phyloP scores from a whole-genome alignment of 2,888 invertebrate species.

The Dynastes hyllus region DNA sequence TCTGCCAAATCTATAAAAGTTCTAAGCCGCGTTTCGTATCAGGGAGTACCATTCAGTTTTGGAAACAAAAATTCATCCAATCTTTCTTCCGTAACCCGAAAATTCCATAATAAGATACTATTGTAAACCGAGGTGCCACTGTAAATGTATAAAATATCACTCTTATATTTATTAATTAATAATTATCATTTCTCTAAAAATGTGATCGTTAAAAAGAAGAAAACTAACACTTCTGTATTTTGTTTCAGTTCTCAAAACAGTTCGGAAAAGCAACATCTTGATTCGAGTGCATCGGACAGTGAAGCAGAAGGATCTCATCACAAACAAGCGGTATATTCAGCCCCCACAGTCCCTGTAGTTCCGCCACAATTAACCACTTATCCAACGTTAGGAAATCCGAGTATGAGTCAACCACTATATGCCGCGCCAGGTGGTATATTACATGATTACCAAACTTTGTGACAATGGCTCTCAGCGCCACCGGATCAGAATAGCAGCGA shows the following conservation, averaged over 20 bases:
- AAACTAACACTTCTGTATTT: slow-evolving; percentile 5
- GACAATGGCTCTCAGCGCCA: slow-evolving; percentile 69
- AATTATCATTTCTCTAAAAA: no score
- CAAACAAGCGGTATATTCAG: slow-evolving; percentile 64
- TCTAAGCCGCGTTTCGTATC: no score
- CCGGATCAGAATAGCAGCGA: slow-evolving; percentile 58
- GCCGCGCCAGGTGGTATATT: slow-evolving; percentile 68
- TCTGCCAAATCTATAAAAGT: no score
- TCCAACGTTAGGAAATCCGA: slow-evolving; percentile 63
- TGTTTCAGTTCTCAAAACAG: slow-evolving; percentile 67
- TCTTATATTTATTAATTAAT: no score
- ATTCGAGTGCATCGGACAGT: slow-evolving; percentile 70
- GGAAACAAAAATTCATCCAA: no score
- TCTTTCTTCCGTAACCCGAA: no score
- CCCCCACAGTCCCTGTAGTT: slow-evolving; percentile 58
- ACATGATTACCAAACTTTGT: slow-evolving; percentile 72
- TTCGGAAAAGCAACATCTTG: slow-evolving; percentile 69
- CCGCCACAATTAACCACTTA: slow-evolving; percentile 64
- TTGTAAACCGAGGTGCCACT: no score
- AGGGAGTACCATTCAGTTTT: no score
- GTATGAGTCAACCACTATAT: slow-evolving; percentile 68
- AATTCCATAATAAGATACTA: no score
- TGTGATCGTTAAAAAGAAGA: no score
- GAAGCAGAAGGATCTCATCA: slow-evolving; percentile 66
- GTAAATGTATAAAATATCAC: no score